These are phyloP conservation scores for Rutpela maculata DNA, from an alignment of 2,888 invertebrate genomes.

Conservation along the genomic window DNA sequence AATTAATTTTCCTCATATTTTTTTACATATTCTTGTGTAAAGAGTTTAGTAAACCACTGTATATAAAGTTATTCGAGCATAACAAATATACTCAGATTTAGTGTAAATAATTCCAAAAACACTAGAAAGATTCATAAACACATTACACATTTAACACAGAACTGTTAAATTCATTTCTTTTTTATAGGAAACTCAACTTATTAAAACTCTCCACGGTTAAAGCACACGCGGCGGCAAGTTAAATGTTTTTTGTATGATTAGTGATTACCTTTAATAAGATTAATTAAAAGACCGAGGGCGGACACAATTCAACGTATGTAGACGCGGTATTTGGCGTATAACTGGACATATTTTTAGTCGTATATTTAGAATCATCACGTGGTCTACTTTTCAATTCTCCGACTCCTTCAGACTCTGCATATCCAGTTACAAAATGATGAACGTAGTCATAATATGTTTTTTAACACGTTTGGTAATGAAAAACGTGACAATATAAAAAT, in stretches of 20 bases:
- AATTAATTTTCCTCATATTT: too few species aligned
- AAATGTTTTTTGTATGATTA: neutral
- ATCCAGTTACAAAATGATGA: slow-evolving; percentile 46
- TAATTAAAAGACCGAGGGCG: slow-evolving; percentile 24
- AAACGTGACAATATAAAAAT: neutral
- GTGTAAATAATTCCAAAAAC: too few species aligned
- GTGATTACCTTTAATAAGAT: neutral
- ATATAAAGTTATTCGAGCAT: too few species aligned
- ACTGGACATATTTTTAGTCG: slow-evolving; percentile 55
- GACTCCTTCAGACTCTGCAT: slow-evolving; percentile 47
- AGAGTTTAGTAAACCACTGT: too few species aligned
- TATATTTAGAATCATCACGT: slow-evolving; percentile 62
- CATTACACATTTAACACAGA: too few species aligned
- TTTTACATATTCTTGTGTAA: too few species aligned
- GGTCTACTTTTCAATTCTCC: slow-evolving; percentile 48
- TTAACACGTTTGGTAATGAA: slow-evolving; percentile 8
- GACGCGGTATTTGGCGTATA: slow-evolving; percentile 42
- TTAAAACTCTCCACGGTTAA: slow-evolving; percentile 1
- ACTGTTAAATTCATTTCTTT: too few species aligned
- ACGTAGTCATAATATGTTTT: slow-evolving; percentile 33
- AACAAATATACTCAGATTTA: too few species aligned
- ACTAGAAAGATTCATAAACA: too few species aligned
- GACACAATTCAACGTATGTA: slow-evolving; percentile 30
- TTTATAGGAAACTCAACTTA: neutral
- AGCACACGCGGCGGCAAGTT: neutral